Conservation (phyloP, 2,888 invertebrate species). For the Megalurothrips usitatus region DNA sequence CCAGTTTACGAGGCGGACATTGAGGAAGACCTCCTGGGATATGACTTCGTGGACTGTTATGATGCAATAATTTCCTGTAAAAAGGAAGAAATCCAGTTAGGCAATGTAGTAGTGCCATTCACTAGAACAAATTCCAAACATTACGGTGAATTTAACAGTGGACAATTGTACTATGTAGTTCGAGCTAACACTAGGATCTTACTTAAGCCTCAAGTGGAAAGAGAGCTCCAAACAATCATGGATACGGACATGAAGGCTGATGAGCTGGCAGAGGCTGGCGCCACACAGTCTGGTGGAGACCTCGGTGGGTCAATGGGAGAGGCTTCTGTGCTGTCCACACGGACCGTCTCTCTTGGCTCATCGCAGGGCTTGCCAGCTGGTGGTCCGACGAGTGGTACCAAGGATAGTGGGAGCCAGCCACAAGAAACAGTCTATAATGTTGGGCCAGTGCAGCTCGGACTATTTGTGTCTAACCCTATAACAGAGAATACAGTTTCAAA, state of each 20-base stretch:
- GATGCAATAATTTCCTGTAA: not conserved
- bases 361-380: not conserved
- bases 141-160: not conserved
- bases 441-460: not conserved
- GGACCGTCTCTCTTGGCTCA: not conserved
- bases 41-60: not conserved
- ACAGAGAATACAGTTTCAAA: not conserved
- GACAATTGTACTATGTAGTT: not conserved
- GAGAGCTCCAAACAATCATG: not conserved
- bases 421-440: not conserved
- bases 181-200: not conserved
- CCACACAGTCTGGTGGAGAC: not conserved
- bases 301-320: not conserved
- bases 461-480: not conserved
- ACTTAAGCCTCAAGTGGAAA: not conserved
- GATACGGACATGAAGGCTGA: not conserved
- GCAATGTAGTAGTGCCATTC: not conserved
- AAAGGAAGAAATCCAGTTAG: not conserved
- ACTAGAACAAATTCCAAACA: not conserved
- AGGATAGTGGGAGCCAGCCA: not conserved
- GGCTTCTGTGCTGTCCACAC: not conserved
- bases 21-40: not conserved
- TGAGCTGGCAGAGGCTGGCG: not conserved
- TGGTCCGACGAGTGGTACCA: not conserved
- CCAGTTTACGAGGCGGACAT: not conserved